These are phyloP conservation scores for Lucifuga dentata DNA, from an alignment of 2,113 vertebrate genomes.

Conservation along the genomic window DNA sequence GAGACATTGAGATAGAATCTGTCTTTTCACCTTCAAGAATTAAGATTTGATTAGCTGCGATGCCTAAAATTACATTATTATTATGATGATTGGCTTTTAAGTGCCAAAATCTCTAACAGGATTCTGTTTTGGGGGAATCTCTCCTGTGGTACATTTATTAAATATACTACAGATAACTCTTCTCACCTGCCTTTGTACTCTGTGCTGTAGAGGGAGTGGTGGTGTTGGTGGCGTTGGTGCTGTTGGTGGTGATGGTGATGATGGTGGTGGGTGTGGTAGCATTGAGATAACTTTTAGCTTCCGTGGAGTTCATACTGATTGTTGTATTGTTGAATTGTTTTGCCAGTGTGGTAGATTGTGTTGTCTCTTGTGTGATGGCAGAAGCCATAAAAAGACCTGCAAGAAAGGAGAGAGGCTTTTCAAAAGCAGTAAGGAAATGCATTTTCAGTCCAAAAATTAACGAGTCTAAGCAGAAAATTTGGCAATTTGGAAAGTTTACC, in stretches of 20 bases:
- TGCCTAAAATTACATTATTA: too few relatives aligned
- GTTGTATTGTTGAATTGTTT: background rate
- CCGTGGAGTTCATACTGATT: background rate
- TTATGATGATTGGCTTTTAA: too few relatives aligned
- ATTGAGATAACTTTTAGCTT: too few relatives aligned
- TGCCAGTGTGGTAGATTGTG: background rate
- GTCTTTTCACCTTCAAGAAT: too few relatives aligned
- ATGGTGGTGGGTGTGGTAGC: accelerated
- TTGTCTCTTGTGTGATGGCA: accelerated
- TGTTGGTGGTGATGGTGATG: background rate
- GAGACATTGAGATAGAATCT: too few relatives aligned
- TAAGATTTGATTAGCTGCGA: too few relatives aligned
- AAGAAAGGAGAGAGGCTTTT: background rate
- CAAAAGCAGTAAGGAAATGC: background rate
- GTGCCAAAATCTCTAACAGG: too few relatives aligned
- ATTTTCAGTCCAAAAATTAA: too few relatives aligned
- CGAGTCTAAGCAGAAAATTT: too few relatives aligned
- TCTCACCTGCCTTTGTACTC: background rate
- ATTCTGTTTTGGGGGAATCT: background rate
- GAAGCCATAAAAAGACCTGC: slow-evolving; percentile 43
- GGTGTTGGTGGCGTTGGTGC: background rate
- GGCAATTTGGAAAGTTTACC: too few relatives aligned
- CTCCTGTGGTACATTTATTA: background rate
- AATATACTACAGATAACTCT: background rate
- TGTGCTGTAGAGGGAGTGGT: background rate